phyloP scores from a whole-genome alignment of 2,113 vertebrate species.

The Apeltes quadracus region DNA sequence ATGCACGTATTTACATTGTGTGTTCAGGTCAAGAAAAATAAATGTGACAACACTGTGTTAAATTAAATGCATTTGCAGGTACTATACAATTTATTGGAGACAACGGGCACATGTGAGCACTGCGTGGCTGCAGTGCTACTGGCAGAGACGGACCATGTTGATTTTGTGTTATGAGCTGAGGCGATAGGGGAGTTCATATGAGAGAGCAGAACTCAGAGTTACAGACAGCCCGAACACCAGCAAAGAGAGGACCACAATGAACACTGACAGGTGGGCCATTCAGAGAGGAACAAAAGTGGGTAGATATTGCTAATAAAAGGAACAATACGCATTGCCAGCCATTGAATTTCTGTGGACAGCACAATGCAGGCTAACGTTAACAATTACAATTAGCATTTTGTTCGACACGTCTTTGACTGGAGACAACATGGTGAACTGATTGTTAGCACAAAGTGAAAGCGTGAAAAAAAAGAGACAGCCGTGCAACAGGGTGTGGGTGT shows the following conservation, averaged over 20 bases:
- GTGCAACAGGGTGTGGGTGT: background rate
- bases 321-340: background rate
- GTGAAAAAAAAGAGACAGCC: background rate
- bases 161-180: conserved; percentile 68
- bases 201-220: conserved; percentile 35
- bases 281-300: conserved; percentile 4
- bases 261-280: conserved; percentile 23
- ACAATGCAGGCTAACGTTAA: background rate
- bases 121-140: conserved; percentile 3
- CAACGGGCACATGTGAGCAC: background rate
- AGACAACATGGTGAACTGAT: conserved; percentile 1
- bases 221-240: conserved; percentile 31
- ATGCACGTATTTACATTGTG: background rate
- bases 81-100: background rate
- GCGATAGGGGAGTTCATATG: conserved; percentile 58
- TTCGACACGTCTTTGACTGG: background rate
- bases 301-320: background rate
- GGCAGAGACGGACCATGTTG: conserved; percentile 42
- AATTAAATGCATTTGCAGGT: background rate
- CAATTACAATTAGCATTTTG: background rate
- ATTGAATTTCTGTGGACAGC: background rate
- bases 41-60: background rate
- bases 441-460: conserved; percentile 1
- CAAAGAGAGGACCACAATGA: conserved; percentile 56
- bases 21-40: background rate